Conservation (phyloP, 2,888 invertebrate genomes). For the Sesia apiformis region DNA sequence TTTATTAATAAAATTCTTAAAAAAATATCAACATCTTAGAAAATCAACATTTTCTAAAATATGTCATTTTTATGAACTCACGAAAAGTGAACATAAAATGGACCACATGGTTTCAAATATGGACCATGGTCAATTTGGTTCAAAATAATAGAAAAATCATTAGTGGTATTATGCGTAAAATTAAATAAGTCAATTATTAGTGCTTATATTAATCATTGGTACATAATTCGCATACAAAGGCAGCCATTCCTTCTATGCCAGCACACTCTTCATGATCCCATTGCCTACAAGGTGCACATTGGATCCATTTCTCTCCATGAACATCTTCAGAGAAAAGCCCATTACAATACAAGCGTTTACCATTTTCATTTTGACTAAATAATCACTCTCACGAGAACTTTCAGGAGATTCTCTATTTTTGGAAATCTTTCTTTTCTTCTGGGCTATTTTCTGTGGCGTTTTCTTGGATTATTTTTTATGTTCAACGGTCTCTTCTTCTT, state of each 20-base stretch:
- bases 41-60: background rate
- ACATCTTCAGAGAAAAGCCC: no score
- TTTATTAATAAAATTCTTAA: background rate
- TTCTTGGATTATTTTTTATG: background rate
- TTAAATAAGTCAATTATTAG: background rate
- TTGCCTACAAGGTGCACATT: no score
- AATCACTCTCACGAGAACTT: no score
- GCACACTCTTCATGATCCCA: background rate
- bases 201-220: background rate
- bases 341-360: no score
- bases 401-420: background rate
- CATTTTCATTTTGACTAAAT: no score
- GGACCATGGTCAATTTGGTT: background rate
- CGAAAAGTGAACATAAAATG: background rate
- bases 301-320: no score
- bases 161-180: background rate
- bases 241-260: background rate
- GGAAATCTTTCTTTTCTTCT: background rate
- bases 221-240: no score
- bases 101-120: background rate
- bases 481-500: background rate
- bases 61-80: background rate
- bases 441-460: background rate
- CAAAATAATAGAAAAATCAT: background rate
- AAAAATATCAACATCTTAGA: background rate